Evolutionary conservation across 2,797 vertebrate genomes (phyloP).

Genomic region (Hypotaenidia philippensis): DNA sequence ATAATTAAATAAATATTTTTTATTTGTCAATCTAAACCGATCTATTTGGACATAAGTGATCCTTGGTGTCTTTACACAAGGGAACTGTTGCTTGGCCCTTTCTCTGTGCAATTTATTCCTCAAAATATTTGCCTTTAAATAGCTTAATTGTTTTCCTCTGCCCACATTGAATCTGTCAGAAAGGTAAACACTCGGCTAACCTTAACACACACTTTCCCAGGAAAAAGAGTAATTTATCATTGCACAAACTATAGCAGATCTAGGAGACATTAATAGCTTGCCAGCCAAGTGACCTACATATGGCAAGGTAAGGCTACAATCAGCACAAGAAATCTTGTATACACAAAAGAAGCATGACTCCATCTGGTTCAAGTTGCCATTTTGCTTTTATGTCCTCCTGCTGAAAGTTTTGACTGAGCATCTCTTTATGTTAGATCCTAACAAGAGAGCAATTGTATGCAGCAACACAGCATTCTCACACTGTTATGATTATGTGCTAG

Average conservation of each 20-base stretch:
- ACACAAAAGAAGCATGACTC: background rate
- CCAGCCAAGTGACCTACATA: background rate
- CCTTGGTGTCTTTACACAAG: background rate
- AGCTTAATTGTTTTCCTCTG: constrained; percentile 61
- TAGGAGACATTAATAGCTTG: background rate
- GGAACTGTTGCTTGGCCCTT: background rate
- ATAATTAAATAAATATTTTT: constrained; percentile 31
- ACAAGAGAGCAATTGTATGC: background rate
- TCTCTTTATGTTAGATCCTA: background rate
- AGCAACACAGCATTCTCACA: background rate
- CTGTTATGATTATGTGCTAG: background rate
- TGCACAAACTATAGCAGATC: background rate
- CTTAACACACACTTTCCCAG: constrained; percentile 12
- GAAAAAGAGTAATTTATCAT: constrained; percentile 26
- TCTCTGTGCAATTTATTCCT: constrained; percentile 15
- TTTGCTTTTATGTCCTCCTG: background rate
- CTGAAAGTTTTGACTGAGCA: background rate
- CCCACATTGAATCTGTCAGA: constrained; percentile 13
- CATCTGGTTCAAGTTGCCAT: background rate
- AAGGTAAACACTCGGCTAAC: background rate
- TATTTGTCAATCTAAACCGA: background rate
- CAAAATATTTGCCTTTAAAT: constrained; percentile 56
- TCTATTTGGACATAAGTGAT: background rate
- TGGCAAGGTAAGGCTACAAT: background rate
- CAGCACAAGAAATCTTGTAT: background rate